Percentiles rank a stretch among this genome's conserved stretches.
These are phyloP conservation scores for Oegoconia quadripuncta DNA, from an alignment of 2,888 invertebrate species.

Conservation along the genomic window DNA sequence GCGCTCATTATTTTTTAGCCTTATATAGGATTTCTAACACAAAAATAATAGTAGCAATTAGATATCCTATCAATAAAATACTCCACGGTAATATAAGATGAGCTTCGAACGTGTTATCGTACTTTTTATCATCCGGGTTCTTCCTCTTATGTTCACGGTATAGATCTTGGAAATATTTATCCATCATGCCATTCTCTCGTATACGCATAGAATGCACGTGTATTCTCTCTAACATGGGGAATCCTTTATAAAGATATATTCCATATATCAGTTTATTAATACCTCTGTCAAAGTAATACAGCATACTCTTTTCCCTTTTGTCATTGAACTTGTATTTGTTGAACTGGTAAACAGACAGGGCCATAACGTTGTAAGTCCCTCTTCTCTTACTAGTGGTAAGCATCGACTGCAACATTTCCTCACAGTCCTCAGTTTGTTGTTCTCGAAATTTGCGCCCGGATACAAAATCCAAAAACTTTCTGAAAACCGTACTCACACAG, in stretches of 20 bases:
- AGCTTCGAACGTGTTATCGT: no score
- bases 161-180: background rate
- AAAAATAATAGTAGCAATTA: no score
- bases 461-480: slow-evolving; percentile 17
- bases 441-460: background rate
- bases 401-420: slow-evolving; percentile 30
- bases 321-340: slow-evolving; percentile 33
- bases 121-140: no score
- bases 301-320: slow-evolving; percentile 31
- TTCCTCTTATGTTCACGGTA: background rate
- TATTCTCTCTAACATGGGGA: background rate
- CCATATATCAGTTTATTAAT: background rate
- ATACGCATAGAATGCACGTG: background rate
- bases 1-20: no score
- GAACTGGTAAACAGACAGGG: slow-evolving; percentile 34
- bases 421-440: slow-evolving; percentile 9
- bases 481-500: slow-evolving; percentile 39
- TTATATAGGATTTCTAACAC: no score
- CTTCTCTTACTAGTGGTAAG: slow-evolving; percentile 31
- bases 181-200: background rate
- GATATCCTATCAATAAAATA: no score
- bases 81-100: no score
- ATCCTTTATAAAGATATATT: background rate
- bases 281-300: background rate
- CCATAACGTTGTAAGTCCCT: slow-evolving; percentile 32